These are phyloP conservation scores for Cetonia aurata DNA, from an alignment of 2,888 invertebrate species.

Conservation along the genomic window DNA sequence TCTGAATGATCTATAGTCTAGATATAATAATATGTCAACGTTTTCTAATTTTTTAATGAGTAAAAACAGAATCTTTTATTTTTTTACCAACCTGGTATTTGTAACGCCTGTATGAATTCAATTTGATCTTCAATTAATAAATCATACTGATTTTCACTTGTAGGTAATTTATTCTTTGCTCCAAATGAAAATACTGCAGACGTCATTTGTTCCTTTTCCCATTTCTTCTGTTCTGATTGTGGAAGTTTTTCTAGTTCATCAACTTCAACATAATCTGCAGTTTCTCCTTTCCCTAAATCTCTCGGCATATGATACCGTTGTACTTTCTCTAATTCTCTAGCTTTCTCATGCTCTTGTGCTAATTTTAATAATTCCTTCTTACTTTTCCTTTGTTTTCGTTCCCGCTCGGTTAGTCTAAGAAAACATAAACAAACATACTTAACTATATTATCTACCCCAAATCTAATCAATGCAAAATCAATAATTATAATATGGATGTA, in stretches of 20 bases:
- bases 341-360: conserved; percentile 96
- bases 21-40: too few relatives aligned
- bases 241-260: conserved; percentile 88
- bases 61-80: too few relatives aligned
- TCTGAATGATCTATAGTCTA: too few relatives aligned
- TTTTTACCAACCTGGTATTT: conserved; percentile 74
- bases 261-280: conserved; percentile 83
- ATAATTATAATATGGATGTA: neutral
- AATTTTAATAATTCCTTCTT: conserved; percentile 91
- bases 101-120: conserved; percentile 94
- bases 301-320: conserved; percentile 96
- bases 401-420: conserved; percentile 85
- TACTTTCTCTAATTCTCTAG: conserved; percentile 91
- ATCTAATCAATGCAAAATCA: neutral
- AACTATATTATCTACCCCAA: neutral
- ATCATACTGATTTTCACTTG: conserved; percentile 85
- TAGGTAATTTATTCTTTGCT: conserved; percentile 81
- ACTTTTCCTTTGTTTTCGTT: conserved; percentile 86
- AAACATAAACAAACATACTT: conserved; percentile 7
- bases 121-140: conserved; percentile 96
- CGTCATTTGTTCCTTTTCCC: conserved; percentile 97
- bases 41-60: too few relatives aligned
- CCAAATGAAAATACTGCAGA: conserved; percentile 95
- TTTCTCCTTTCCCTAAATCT: conserved; percentile 81
- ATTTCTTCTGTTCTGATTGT: conserved; percentile 90